Percentiles rank a stretch among this genome's conserved stretches.
Conservation (phyloP, 1,140 invertebrate genomes). For the Oscheius sp. region DNA sequence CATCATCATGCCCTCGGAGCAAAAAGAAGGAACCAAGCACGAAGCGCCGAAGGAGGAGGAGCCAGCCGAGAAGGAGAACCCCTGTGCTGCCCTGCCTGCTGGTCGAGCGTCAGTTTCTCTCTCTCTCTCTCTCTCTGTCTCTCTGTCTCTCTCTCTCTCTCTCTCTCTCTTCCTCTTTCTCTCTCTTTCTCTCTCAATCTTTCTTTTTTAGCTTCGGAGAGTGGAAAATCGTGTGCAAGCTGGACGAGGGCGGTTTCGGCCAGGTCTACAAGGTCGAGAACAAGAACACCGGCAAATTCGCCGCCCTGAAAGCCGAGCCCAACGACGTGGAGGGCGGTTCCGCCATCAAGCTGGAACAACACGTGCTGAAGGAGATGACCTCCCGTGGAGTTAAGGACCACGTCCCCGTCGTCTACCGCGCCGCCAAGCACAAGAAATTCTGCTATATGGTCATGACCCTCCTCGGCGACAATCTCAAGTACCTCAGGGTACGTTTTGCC, state of each 20-base stretch:
- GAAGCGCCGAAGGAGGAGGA: too few species aligned
- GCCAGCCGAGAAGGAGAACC: too few species aligned
- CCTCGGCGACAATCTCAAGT: constrained; percentile 35
- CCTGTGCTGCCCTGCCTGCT: too few species aligned
- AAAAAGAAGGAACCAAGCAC: too few species aligned
- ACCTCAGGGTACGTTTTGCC: neutral
- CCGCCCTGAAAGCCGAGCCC: constrained; percentile 38
- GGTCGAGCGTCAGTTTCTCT: too few species aligned
- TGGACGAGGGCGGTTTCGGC: constrained; percentile 43
- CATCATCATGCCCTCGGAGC: too few species aligned
- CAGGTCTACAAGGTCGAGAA: constrained; percentile 31
- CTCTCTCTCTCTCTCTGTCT: too few species aligned
- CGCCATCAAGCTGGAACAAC: constrained; percentile 40
- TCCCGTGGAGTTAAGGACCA: constrained; percentile 20
- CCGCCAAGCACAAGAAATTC: constrained; percentile 35
- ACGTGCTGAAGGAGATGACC: constrained; percentile 28
- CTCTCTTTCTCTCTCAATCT: too few species aligned
- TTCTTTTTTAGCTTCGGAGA: constrained; percentile 20
- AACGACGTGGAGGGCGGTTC: constrained; percentile 40
- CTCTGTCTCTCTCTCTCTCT: too few species aligned
- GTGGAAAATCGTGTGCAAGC: constrained; percentile 23
- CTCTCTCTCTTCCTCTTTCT: too few species aligned
- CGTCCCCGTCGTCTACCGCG: constrained; percentile 26
- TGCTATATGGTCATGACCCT: constrained; percentile 45
- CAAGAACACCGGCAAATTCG: neutral